phyloP scores from a whole-genome alignment of 2,113 vertebrate species.

The Asarcornis scutulata region DNA sequence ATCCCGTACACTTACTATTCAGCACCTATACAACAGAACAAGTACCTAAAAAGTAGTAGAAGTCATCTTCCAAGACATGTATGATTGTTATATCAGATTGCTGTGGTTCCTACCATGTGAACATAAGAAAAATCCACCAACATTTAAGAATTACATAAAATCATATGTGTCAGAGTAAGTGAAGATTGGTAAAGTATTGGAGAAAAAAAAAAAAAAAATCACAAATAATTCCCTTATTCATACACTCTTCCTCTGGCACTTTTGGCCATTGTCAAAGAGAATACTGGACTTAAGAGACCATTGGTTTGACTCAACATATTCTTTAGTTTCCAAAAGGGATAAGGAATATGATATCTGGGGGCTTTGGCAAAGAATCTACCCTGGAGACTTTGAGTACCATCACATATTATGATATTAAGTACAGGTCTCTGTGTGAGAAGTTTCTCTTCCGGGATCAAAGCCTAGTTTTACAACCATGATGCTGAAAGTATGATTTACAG shows the following conservation, averaged over 20 bases:
- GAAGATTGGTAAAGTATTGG: neutral
- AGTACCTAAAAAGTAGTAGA: neutral
- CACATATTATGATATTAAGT: neutral
- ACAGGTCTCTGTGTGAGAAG: neutral
- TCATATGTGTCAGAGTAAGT: neutral
- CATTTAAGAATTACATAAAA: neutral
- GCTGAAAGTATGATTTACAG: constrained; percentile 37
- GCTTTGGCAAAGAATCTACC: neutral
- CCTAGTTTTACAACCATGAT: neutral
- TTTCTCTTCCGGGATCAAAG: neutral
- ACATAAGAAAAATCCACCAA: neutral
- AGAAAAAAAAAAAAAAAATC: neutral
- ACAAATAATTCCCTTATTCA: neutral
- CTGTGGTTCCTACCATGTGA: neutral
- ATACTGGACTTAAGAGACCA: neutral
- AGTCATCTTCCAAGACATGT: neutral
- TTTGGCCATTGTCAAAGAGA: neutral
- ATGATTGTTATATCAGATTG: neutral
- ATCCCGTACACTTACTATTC: neutral
- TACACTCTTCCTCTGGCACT: neutral
- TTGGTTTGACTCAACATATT: neutral
- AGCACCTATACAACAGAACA: neutral
- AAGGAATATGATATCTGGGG: neutral
- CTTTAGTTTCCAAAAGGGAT: neutral
- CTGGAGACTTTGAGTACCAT: neutral